A percentile compares a stretch with the other conserved stretches of the same genome.
Evolutionary conservation across 1,140 invertebrate genomes (phyloP).

Genomic region (Ceratoteleas bidentatus): DNA sequence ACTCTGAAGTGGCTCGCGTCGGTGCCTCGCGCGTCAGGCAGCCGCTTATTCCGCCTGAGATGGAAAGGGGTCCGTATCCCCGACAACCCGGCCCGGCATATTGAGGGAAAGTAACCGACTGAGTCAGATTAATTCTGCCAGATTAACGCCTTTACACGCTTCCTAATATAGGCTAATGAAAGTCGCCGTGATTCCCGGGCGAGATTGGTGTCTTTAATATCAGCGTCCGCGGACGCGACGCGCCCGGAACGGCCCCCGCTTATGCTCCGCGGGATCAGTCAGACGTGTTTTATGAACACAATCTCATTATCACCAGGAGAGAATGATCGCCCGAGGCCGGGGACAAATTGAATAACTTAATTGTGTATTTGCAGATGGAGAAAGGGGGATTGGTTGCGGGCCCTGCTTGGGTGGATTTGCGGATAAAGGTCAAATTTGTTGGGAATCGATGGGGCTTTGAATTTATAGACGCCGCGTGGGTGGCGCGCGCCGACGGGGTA

Average conservation of each 20-base stretch:
- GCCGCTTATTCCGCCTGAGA: constrained; percentile 36
- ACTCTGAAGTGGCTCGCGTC: constrained; percentile 72
- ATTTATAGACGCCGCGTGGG: constrained; percentile 36
- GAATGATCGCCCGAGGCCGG: constrained; percentile 37
- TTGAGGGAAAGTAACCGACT: constrained; percentile 72
- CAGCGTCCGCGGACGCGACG: constrained; percentile 21
- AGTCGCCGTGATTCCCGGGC: constrained; percentile 64
- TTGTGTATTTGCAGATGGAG: constrained; percentile 54
- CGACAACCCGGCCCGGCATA: constrained; percentile 64
- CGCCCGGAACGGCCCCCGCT: constrained; percentile 35
- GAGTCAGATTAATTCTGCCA: constrained; percentile 74
- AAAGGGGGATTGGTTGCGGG: constrained; percentile 45
- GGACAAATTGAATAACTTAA: constrained; percentile 62
- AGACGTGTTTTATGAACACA: constrained; percentile 55
- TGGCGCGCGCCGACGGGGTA: no score
- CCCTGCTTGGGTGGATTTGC: constrained; percentile 34
- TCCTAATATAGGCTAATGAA: constrained; percentile 71
- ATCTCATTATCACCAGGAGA: constrained; percentile 54
- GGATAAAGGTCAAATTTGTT: constrained; percentile 61
- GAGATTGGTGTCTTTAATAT: constrained; percentile 38
- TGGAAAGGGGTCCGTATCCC: constrained; percentile 43
- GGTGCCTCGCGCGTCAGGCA: constrained; percentile 36
- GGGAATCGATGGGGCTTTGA: constrained; percentile 40
- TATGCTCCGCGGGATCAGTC: constrained; percentile 36
- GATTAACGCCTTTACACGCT: constrained; percentile 73